A percentile compares a stretch with the other conserved stretches of the same genome.
phyloP scores from a whole-genome alignment of 1,140 invertebrate species.

The Laodelphax striatellus region DNA sequence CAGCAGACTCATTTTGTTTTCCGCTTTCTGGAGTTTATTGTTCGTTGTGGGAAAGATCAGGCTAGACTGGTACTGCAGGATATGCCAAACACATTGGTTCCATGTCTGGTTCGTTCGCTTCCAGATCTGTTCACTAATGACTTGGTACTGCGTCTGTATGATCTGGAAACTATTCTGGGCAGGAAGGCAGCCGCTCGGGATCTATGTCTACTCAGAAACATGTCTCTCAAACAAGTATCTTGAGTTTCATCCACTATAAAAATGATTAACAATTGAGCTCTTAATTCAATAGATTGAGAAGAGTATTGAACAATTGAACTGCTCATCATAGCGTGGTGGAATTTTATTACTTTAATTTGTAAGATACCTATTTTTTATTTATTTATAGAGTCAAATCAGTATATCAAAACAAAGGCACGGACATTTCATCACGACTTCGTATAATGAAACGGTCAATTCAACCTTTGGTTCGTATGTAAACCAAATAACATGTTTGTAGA shows the following conservation, averaged over 20 bases:
- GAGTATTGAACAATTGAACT: too few species aligned
- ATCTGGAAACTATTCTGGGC: conserved; percentile 54
- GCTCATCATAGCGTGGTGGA: too few species aligned
- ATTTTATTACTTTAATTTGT: too few species aligned
- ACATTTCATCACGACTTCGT: too few species aligned
- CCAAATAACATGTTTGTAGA: too few species aligned
- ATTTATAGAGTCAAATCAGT: too few species aligned
- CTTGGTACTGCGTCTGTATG: conserved; percentile 62
- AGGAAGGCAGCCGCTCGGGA: conserved; percentile 69
- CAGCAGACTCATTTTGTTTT: conserved; percentile 79
- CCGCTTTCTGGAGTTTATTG: conserved; percentile 66
- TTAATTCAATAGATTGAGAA: too few species aligned
- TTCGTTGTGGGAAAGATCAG: conserved; percentile 65
- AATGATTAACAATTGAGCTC: too few species aligned
- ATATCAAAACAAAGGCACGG: too few species aligned
- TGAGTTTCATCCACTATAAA: not conserved
- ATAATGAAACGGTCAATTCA: too few species aligned
- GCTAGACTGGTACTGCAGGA: conserved; percentile 63
- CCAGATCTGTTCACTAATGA: conserved; percentile 62
- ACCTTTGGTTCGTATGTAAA: too few species aligned
- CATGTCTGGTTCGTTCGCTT: conserved; percentile 64
- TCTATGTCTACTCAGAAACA: conserved; percentile 66
- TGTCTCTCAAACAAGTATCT: conserved; percentile 26
- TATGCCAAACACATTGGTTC: conserved; percentile 61
- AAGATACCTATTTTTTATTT: too few species aligned